Base-by-base conservation (phyloP, 2,113 vertebrate species). In the Cepphus grylle region DNA sequence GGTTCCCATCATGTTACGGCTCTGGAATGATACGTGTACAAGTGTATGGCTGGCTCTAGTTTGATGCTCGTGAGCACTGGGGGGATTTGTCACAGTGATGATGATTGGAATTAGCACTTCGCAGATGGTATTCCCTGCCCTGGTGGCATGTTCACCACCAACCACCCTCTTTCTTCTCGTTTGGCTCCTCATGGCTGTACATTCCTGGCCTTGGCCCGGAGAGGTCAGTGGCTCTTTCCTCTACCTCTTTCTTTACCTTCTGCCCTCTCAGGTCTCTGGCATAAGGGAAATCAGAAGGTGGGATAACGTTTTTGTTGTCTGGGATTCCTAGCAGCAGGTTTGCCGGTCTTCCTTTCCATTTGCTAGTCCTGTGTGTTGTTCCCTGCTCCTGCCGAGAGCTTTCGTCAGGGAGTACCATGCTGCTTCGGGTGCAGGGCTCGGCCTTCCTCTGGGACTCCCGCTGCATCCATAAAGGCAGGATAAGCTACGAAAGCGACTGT, bases 111-210 rank as follows among this genome's bases (percentile, higher is more conserved):
- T 14, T 61, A 38, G 36, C 77, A 8, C 59, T 58, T 27, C 0
- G 2, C 43, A 12, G 70, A 11, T 53, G 79, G 58, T 29, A 1
- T 83, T 90, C 36, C 43, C 81, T n/a, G 50, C 36, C 67, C 12
- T 30, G 53, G n/a, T 58, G 40, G 58, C 19, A 4, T 2, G 15
- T 34, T 76, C 6, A 8, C 17, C 19, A 6, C 72, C 67, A 80
- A 3, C 38, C 15, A 2, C 0, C 0, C 32, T 50, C 14, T 9
- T 22, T 40, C 22, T 78, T 58, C 34, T 66, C 1, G 0, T 43
- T 73, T 77, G 58, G 53, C 25, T 73, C 32, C 59, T 40, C 3
- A 5, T n/a, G 0, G 5, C 49, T 53, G 12, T 7, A 0, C 0
- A 0, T 55, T 52, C 63, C 43, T 47, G 25, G 58, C 49, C 63